Base-by-base conservation (phyloP, 2,113 vertebrate species). In the Nematolebias whitei region DNA sequence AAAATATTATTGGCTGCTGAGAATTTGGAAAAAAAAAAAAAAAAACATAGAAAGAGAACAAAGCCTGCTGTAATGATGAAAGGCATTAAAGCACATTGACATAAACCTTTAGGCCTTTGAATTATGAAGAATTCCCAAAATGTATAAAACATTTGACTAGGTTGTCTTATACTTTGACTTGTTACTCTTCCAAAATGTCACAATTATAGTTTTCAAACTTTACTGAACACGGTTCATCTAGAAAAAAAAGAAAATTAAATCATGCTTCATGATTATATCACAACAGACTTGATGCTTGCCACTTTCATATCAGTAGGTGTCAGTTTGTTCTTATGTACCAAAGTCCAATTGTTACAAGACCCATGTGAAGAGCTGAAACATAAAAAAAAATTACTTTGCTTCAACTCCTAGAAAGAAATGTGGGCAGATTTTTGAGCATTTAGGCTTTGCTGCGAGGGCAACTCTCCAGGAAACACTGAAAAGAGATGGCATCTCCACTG, bases 371-470 rank as follows among this genome's bases (percentile, higher is more conserved):
- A 56, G 26, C 23, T 51, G 32, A 9, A 68, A 22, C 6, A 0
- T 16, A 16, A 52, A 29, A 52, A 22, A 35, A 11, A 10, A 29
- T 11, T 15, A 8, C 5, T 47, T 66, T 62, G 26, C 22, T 40
- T 43, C 13, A 51, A n/a, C 23, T 67, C 22, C 0, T 22, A 39
- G 32, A 40, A 50, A 16, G 54, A 14, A 32, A 35, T 29, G 19
- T 4, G 22, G 56, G 61, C 35, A 55, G 19, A 43, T 74, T 40
- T 69, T 47, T 35, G 29, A 23, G 19, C 9, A 61, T n/a, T 52
- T 29, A 58, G 35, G 5, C 44, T 18, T 23, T 15, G 51, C 45
- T 50, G 40, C 65, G 47, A 63, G 35, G 53, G 59, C 44, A 32
- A 61, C 19, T 45, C n/a, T 9, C n/a, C 12, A 55, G 14, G 53